phyloP scores from a whole-genome alignment of 2,113 vertebrate genomes.

The Tichodroma muraria region DNA sequence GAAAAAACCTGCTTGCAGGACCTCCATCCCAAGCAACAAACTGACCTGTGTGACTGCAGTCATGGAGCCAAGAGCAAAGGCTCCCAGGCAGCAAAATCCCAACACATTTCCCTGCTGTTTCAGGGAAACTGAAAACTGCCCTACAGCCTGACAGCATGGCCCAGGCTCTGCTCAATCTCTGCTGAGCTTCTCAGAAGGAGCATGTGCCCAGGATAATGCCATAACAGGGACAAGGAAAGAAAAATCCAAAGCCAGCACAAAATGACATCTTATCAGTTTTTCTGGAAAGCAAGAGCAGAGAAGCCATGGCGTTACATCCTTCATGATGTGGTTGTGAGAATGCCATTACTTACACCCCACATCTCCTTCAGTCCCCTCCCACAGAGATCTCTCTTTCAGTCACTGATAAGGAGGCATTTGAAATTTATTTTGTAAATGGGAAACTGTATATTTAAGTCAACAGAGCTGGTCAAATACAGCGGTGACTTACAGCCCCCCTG shows the following conservation, averaged over 20 bases:
- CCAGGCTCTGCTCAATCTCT: neutral
- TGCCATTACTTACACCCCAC: neutral
- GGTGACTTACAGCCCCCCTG: neutral
- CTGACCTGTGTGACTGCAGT: neutral
- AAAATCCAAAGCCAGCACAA: neutral
- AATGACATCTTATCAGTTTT: neutral
- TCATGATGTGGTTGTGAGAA: neutral
- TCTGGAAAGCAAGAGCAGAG: neutral
- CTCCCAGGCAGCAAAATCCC: neutral
- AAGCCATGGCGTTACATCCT: neutral
- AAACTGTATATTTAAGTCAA: neutral
- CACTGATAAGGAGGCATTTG: neutral
- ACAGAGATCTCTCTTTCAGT: neutral
- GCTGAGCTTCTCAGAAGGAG: neutral
- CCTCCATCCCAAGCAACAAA: neutral
- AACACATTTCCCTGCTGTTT: fast-evolving
- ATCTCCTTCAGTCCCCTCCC: neutral
- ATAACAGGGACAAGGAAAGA: neutral
- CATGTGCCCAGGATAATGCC: neutral
- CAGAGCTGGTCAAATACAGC: neutral
- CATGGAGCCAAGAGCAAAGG: neutral
- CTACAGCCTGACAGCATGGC: neutral
- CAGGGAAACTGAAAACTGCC: neutral
- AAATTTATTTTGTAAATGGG: neutral
- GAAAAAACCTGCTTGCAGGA: neutral